Evolutionary conservation across 2,113 vertebrate species (phyloP), one percentile per base, ranked within the genome.

Genomic region (Mesitornis unicolor): DNA sequence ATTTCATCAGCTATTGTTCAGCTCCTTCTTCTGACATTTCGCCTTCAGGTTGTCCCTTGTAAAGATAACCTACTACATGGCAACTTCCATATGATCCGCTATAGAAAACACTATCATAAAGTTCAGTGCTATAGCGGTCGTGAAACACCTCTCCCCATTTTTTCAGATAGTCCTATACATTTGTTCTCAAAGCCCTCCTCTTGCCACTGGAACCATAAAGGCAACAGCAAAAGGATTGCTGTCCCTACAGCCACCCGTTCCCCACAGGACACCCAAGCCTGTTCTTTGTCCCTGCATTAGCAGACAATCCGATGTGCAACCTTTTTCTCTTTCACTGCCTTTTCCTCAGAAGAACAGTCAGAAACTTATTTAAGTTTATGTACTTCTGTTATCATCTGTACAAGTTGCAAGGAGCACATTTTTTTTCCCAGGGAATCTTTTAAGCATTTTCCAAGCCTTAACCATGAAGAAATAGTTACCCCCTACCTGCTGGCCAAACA

Each of bases 401-500:
- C 24, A 56, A 50, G 7, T 17, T 87, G 36, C 59, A 79, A 63
- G 35, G 35, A 83, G 6, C 1, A 7, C 26, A 1, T 22, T 79
- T 86, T 89, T 45, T 76, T 59, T 80, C 28, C 47, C 42, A 29
- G 40, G 61, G 87, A 75, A 60, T 40, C 43, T 48, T 65, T 53
- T 13, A 38, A 61, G 42, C 59, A 10, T 43, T 84, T 85, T 70
- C 68, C 63, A 59, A 74, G 19, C 16, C 31, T 63, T 51, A 73
- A 26, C 79, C 79, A 29, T 15, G 79, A 86, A 48, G 68, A 63
- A 90, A 68, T 10, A 38, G 11, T 6, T 88, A 33, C 84, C 84
- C 56, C 29, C 57, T 95, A 94, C 95, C 93, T 96, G 91, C 60
- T 83, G 89, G 75, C 92, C 84, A 73, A 84, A 28, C 42, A 77